These are phyloP conservation scores for Synergus gifuensis DNA, from an alignment of 2,888 invertebrate genomes.

Conservation along the genomic window DNA sequence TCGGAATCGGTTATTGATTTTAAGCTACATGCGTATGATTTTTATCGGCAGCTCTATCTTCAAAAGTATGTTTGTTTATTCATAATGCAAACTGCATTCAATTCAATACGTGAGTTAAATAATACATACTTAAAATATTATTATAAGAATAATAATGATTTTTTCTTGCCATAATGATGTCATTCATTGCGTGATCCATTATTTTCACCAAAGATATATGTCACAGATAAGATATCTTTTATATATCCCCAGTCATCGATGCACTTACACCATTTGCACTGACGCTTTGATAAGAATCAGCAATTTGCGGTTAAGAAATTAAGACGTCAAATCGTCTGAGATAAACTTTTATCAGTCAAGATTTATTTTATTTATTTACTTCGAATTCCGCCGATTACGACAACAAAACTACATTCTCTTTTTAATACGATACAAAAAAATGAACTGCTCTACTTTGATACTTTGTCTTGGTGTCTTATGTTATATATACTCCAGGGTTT, in stretches of 20 bases:
- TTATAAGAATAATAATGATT: neutral
- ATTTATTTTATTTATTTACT: neutral
- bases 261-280: neutral
- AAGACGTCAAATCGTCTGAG: neutral
- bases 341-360: neutral
- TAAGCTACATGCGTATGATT: neutral
- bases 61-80: neutral
- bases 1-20: neutral
- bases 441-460: neutral
- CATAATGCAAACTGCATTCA: neutral
- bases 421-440: neutral
- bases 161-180: neutral
- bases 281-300: neutral
- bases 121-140: neutral
- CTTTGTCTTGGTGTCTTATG: neutral
- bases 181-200: neutral
- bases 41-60: neutral
- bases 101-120: neutral
- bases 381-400: slow-evolving; percentile 1
- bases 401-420: slow-evolving; percentile 22
- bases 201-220: neutral
- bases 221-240: slow-evolving; percentile 1
- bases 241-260: neutral
- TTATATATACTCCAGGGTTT: neutral
- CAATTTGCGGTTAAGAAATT: neutral